phyloP scores from a whole-genome alignment of 1,140 invertebrate genomes.

The Drosophila paulistorum region DNA sequence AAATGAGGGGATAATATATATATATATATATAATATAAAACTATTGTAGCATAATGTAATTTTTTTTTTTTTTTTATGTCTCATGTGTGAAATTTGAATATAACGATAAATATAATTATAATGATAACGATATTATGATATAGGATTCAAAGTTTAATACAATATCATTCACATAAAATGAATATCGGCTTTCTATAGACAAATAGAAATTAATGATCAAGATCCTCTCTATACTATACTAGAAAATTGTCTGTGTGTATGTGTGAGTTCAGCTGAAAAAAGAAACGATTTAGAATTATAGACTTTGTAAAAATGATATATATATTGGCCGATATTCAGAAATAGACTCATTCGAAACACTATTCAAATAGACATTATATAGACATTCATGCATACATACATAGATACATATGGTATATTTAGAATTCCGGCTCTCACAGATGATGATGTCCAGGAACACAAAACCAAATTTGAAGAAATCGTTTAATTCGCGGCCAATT shows the following conservation, averaged over 20 bases:
- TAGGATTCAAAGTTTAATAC: constrained; percentile 5
- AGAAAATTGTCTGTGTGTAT: not conserved
- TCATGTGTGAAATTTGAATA: constrained; percentile 3
- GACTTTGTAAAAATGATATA: not conserved
- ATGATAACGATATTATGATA: constrained; percentile 6
- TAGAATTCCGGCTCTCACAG: not conserved
- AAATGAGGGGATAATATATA: not conserved
- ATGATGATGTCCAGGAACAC: not conserved
- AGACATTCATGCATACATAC: not conserved
- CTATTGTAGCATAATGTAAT: not conserved
- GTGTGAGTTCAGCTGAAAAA: not conserved
- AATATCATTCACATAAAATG: not conserved
- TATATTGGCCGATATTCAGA: not conserved
- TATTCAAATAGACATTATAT: not conserved
- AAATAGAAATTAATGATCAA: not conserved
- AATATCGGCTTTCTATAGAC: not conserved
- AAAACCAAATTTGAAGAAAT: constrained; percentile 10
- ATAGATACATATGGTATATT: not conserved
- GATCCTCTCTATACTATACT: not conserved
- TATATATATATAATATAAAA: constrained; percentile 3
- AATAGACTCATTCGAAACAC: not conserved
- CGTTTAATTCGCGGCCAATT: not conserved
- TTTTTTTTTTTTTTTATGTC: constrained; percentile 11
- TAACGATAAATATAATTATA: not conserved
- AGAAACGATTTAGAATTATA: not conserved